phyloP scores from a whole-genome alignment of 2,888 invertebrate species.

The Lysandra bellargus region DNA sequence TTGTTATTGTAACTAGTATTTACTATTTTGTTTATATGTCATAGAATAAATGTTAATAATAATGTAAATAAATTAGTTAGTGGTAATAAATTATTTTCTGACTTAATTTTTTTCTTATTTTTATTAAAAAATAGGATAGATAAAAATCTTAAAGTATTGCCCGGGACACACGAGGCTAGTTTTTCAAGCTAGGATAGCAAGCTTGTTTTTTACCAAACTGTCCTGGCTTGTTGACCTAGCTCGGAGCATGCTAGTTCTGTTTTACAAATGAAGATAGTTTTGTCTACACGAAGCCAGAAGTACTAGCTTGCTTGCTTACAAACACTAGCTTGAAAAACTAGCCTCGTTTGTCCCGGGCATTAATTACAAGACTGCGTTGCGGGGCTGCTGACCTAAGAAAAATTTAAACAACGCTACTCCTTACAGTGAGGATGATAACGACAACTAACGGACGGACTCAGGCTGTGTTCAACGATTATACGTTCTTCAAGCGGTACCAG shows the following conservation, averaged over 20 bases:
- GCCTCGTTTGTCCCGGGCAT: too few relatives aligned
- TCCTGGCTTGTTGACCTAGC: too few relatives aligned
- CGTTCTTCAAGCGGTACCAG: slow-evolving; percentile 43
- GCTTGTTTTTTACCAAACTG: too few relatives aligned
- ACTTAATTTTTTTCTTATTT: not conserved
- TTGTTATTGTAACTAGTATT: not conserved
- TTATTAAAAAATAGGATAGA: not conserved
- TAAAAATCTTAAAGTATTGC: not conserved
- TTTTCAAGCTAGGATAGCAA: too few relatives aligned
- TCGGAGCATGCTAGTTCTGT: too few relatives aligned
- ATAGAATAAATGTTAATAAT: not conserved
- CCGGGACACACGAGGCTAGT: too few relatives aligned
- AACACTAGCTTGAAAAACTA: too few relatives aligned
- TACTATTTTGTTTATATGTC: too few relatives aligned
- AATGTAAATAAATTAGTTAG: not conserved
- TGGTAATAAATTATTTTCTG: not conserved
- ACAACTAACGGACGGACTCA: slow-evolving; percentile 45
- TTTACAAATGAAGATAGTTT: too few relatives aligned
- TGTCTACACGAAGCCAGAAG: too few relatives aligned
- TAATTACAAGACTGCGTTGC: not conserved
- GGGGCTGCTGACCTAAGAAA: not conserved
- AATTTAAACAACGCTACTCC: not conserved
- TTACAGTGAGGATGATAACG: slow-evolving; percentile 43
- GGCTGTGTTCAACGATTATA: slow-evolving; percentile 41
- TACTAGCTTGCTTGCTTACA: too few relatives aligned